Evolutionary conservation across 2,113 vertebrate species (phyloP), one percentile per base, ranked within the genome.

Genomic region (Leiothrix lutea): DNA sequence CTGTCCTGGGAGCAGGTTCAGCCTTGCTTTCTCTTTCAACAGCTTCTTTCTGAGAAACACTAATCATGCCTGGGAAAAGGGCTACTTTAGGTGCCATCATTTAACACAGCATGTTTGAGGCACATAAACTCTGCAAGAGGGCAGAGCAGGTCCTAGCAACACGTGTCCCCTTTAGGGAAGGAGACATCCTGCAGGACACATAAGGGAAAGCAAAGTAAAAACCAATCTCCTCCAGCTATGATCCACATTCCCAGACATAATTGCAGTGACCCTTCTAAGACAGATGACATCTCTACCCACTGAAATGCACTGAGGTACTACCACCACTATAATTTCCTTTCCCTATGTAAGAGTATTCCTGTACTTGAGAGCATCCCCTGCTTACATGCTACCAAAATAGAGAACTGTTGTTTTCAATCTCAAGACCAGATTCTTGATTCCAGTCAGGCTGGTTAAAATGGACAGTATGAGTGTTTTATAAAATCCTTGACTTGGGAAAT

Each of bases 1-100:
- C 85, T 81, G 47, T 85, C 91, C 79, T 85, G 83, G 92, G 90
- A 97, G 83, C 38, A 94, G 65, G 51, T 90, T 95, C 82, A 81
- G 75, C 53, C 60, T 57, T 81, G 38, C 75, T 33, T 81, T 84
- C 70, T 79, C 77, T 92, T 86, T 61, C 69, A 69, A 93, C 40
- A 95, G 85, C 56, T 94, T 64, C 88, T 74, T 84, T 92, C 75
- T 77, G 78, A 93, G 92, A 89, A 95, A 78, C 11, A 18, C n/a
- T 75, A 70, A 78, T 62, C 14, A 0, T 58, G 88, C 12, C 69
- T 71, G 70, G 21, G 53, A 58, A 86, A 93, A 57, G 44, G 48
- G 25, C 56, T 73, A 51, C 84, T 78, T 70, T 72, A 92, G 64
- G 77, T 65, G 57, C 48, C 57, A 82, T 8, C 60, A 84, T 3